Percentiles rank a stretch among this genome's conserved stretches.
phyloP scores from a whole-genome alignment of 2,113 vertebrate genomes.

The Sinocyclocheilus grahami region DNA sequence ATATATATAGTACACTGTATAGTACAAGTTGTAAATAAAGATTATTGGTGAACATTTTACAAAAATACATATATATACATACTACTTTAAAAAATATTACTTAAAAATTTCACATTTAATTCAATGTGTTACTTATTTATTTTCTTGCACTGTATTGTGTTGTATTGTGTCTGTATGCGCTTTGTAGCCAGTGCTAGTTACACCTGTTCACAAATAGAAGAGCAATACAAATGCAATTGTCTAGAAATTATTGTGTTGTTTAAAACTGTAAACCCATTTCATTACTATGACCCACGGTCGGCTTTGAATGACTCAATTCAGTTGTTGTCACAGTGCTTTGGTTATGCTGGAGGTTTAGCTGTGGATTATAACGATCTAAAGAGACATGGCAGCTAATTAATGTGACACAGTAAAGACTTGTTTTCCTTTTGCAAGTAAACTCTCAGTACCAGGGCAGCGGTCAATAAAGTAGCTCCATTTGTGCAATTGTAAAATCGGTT shows the following conservation, averaged over 20 bases:
- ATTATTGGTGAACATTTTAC: too few relatives aligned
- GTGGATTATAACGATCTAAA: conserved; percentile 34
- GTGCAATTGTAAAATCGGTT: not conserved
- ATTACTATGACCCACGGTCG: not conserved
- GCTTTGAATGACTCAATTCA: conserved; percentile 6
- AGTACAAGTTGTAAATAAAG: too few relatives aligned
- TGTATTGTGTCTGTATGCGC: not conserved
- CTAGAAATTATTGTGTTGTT: conserved; percentile 3
- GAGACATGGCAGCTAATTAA: conserved; percentile 29
- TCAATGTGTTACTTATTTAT: too few relatives aligned
- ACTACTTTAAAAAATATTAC: too few relatives aligned
- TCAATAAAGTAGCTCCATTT: not conserved
- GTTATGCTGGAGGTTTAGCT: conserved; percentile 1
- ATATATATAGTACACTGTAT: too few relatives aligned
- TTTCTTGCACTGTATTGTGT: too few relatives aligned
- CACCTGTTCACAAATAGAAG: not conserved
- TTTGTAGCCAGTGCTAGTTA: not conserved
- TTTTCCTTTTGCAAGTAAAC: not conserved
- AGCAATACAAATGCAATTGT: not conserved
- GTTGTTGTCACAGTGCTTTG: conserved; percentile 1
- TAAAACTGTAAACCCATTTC: conserved; percentile 1
- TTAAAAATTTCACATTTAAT: too few relatives aligned
- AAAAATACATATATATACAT: too few relatives aligned
- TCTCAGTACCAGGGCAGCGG: not conserved
- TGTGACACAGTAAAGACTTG: conserved; percentile 28